A percentile compares a stretch with the other conserved stretches of the same genome.
phyloP scores from a whole-genome alignment of 2,113 vertebrate species.

The Ploceus nigricollis region DNA sequence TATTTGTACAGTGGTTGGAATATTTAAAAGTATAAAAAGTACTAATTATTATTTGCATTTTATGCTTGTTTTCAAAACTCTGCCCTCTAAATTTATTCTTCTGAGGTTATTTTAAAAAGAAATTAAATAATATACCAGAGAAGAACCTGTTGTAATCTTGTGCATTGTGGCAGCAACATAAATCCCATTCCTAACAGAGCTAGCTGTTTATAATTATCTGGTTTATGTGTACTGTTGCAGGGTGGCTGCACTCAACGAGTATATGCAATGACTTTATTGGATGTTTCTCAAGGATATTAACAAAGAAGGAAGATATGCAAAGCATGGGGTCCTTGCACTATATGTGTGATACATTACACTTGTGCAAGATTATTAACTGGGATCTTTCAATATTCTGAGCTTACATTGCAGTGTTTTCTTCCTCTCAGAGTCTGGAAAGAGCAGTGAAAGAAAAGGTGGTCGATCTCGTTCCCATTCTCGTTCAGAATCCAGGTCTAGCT shows the following conservation, averaged over 20 bases:
- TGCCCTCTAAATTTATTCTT: conserved; percentile 39
- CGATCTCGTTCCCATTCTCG: conserved; percentile 81
- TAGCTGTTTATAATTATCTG: conserved; percentile 80
- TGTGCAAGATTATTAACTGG: background rate
- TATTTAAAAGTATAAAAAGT: background rate
- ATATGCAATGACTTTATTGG: conserved; percentile 80
- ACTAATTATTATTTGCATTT: conserved; percentile 1
- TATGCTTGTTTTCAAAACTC: conserved; percentile 50
- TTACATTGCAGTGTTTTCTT: conserved; percentile 81
- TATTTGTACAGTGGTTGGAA: background rate
- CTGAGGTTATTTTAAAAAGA: background rate
- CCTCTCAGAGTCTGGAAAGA: conserved; percentile 77
- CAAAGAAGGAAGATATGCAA: conserved; percentile 79
- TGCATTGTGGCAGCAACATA: conserved; percentile 78
- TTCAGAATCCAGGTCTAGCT: conserved; percentile 81
- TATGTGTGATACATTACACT: conserved; percentile 28
- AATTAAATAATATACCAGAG: background rate
- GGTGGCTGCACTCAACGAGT: conserved; percentile 78
- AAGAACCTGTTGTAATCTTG: conserved; percentile 68
- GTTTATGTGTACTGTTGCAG: conserved; percentile 81
- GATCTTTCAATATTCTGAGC: conserved; percentile 81
- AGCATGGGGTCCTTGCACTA: conserved; percentile 77
- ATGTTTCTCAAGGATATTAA: conserved; percentile 81
- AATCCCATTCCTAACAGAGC: conserved; percentile 60
- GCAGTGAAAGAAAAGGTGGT: conserved; percentile 74